Conservation (phyloP, 1,140 invertebrate genomes). For the Zaprionus africanus region DNA sequence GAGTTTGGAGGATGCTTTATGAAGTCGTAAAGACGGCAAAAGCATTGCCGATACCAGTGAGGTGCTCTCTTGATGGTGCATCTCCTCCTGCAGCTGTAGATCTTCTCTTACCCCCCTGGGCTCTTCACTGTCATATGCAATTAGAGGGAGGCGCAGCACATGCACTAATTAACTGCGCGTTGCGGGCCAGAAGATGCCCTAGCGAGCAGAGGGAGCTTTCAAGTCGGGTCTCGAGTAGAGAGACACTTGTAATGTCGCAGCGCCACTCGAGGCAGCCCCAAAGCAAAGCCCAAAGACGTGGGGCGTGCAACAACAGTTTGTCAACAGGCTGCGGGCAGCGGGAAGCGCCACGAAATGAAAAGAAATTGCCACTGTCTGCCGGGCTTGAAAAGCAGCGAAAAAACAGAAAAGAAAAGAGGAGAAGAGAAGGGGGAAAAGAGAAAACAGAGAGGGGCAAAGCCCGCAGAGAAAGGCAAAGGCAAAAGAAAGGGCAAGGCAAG, state of each 20-base stretch:
- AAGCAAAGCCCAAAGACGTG: slow-evolving; percentile 10
- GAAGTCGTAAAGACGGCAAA: slow-evolving; percentile 58
- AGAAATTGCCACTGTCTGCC: slow-evolving; percentile 80
- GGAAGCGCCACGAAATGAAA: slow-evolving; percentile 72
- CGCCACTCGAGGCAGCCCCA: slow-evolving; percentile 68
- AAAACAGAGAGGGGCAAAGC: slow-evolving; percentile 24
- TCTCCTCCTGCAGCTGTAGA: slow-evolving; percentile 13
- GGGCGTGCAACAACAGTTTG: slow-evolving; percentile 62
- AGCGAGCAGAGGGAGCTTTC: slow-evolving; percentile 12
- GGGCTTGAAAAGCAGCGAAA: slow-evolving; percentile 38
- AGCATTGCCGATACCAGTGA: slow-evolving; percentile 13
- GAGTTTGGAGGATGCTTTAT: slow-evolving; percentile 42
- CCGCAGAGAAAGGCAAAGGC: slow-evolving; percentile 19
- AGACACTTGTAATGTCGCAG: slow-evolving; percentile 72
- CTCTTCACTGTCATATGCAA: slow-evolving; percentile 68
- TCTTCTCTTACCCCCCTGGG: neutral
- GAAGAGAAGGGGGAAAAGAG: slow-evolving; percentile 14
- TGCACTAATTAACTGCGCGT: slow-evolving; percentile 76
- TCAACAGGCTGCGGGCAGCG: slow-evolving; percentile 49
- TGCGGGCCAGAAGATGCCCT: slow-evolving; percentile 35
- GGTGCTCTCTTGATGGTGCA: neutral
- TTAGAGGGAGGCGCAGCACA: slow-evolving; percentile 63
- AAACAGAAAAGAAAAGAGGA: slow-evolving; percentile 29
- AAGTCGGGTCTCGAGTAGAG: slow-evolving; percentile 41
- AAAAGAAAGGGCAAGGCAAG: slow-evolving; percentile 3